Base-by-base conservation (phyloP, 2,888 invertebrate species). In the Harpalus rubripes region DNA sequence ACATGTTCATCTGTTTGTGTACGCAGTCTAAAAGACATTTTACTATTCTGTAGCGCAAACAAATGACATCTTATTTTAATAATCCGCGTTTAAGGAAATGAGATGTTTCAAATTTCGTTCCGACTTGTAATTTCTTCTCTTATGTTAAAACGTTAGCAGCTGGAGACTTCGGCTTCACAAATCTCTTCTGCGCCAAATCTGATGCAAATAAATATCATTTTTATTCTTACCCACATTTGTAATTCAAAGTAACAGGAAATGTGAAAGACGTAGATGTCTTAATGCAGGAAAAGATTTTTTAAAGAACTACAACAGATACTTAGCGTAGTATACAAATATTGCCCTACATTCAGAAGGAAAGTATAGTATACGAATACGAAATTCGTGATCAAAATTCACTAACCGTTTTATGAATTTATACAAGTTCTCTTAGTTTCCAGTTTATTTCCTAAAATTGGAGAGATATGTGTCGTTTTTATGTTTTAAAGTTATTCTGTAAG, bases 151-250 rank as follows among this genome's bases (percentile, higher is more conserved):
- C 26, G 79, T 80, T 58, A 18, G 26, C 79, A 59, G 79, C 79
- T 59, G 59, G 26, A 59, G 79, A 80, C 59, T 80, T 39, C 41
- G 26, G 65, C 63, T 81, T 65, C 65, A 81, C 81, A 81, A 81
- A 81, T 81, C 81, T 80, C 63, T 15, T 63, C 63, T 18, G 6
- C 65, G 63, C 41, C 63, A 81, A 59, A 81, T 81, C 61, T 81
- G 65, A 81, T 81, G 81, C 81, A 81, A 81, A 81, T 81, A 81
- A 81, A 81, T 81, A 81, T 65, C 81, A 81, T 81, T 65, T 81
- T 81, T 81, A 81, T 81, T 81, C 63, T 44, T 44, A 59, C 52
- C 18, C 32, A 65, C 65, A 63, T 81, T 81, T 81, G 81, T 81
- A 65, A 81, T 81, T 81, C 81, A 81, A 81, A 81, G 63, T 56